Evolutionary conservation across 2,797 vertebrate genomes (phyloP).

Genomic region (Psittacula echo): DNA sequence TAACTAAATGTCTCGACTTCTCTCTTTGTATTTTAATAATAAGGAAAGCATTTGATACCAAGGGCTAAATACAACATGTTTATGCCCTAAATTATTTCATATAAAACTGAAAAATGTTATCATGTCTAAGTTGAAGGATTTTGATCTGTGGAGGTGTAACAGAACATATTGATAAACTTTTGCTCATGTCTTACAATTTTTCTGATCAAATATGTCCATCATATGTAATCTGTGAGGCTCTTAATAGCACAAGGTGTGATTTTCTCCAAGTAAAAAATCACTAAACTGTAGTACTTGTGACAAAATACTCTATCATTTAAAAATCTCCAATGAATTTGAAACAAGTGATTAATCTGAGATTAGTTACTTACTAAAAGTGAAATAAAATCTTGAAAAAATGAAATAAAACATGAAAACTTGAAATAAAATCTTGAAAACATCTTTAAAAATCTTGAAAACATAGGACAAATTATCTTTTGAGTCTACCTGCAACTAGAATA

Average conservation of each 20-base stretch:
- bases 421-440: not conserved
- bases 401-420: too few species aligned
- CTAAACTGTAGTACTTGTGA: not conserved
- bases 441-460: too few species aligned
- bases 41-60: not conserved
- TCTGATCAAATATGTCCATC: not conserved
- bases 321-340: not conserved
- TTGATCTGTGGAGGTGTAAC: not conserved
- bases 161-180: not conserved
- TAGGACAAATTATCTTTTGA: not conserved
- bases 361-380: not conserved
- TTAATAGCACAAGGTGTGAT: not conserved
- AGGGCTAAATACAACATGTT: not conserved
- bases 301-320: not conserved
- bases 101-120: not conserved
- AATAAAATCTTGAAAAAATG: not conserved
- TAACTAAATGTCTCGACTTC: not conserved
- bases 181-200: not conserved
- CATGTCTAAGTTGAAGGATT: not conserved
- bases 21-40: not conserved
- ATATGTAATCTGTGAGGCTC: not conserved
- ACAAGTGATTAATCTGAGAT: not conserved
- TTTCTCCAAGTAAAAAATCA: fast-evolving
- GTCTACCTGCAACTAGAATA: not conserved
- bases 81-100: not conserved